Base-by-base conservation (phyloP, 2,113 vertebrate species). In the Amblyornis subalaris region DNA sequence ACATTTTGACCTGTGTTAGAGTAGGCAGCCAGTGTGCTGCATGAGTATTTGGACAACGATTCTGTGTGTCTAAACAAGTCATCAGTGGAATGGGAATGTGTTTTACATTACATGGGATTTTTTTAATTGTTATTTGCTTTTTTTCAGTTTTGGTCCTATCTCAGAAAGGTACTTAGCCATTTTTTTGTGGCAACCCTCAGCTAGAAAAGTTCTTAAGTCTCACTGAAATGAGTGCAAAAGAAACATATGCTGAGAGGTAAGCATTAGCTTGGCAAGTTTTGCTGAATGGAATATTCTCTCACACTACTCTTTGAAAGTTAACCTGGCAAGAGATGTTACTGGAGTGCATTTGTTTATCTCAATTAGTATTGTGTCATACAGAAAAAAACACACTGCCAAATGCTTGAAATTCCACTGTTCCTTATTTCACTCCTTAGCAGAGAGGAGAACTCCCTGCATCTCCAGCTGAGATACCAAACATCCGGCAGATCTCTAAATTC, bases 321-420 rank as follows among this genome's bases (percentile, higher is more conserved):
- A 66, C 71, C 70, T 92, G 77, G 66, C 42, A 89, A 74, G 47
- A 82, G 35, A 79, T 62, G 31, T 64, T 73, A 58, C 28, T 66
- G 71, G 67, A 91, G 45, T 62, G 40, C 50, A 82, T 89, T 54
- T 93, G 53, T 89, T 95, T 95, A 82, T 89, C 58, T 88, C 75
- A 69, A 62, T 89, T 80, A 92, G 15, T 73, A 44, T 89, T 95
- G 71, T 91, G 89, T 93, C 78, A 91, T 74, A 79, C 47, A 94
- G 85, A 85, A 83, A 25, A 91, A 78, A 74, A 22, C 29, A 79
- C 26, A 7, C 35, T 91, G 78, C 67, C 64, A 95, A 95, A 88
- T 95, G 71, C 67, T 82, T 95, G 58, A 79, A 83, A 96, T 96
- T 95, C 94, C 81, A 89, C 50, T 2, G 5, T 73, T 92, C 89